Evolutionary conservation across 30 jellyfish, hydroid and myxozoan genomes (phyloP).

Genomic region (Cassiopea xamachana): DNA sequence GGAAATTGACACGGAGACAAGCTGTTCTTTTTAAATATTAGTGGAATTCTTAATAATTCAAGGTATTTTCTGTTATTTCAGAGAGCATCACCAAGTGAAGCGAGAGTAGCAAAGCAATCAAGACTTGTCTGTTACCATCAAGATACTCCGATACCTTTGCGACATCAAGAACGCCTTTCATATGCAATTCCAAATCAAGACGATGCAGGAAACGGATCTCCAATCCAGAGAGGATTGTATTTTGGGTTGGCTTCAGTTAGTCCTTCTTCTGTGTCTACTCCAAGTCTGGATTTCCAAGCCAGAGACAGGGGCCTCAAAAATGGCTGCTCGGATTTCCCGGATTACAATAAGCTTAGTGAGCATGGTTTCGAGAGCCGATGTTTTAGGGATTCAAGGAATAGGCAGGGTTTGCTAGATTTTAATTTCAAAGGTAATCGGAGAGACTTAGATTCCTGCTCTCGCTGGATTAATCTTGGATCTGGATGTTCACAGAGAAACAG

Average conservation of each 20-base stretch:
- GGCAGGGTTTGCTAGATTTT: background rate
- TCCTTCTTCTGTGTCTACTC: background rate
- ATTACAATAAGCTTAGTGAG: background rate
- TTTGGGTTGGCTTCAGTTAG: background rate
- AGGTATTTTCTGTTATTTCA: background rate
- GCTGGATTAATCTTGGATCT: background rate
- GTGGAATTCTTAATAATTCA: too few relatives aligned
- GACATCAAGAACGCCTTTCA: background rate
- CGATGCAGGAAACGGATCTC: background rate
- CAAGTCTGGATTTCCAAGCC: background rate
- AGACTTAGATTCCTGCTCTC: background rate
- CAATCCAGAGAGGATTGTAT: background rate
- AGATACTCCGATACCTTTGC: constrained; percentile 4
- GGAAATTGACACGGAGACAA: background rate
- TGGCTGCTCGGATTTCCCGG: background rate
- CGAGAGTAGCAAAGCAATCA: constrained; percentile 7
- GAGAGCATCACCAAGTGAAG: constrained; percentile 3
- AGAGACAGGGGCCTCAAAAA: background rate
- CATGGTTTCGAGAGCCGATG: background rate
- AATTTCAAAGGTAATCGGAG: too few relatives aligned
- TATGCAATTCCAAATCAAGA: background rate
- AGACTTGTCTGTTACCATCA: constrained; percentile 26
- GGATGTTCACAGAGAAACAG: background rate
- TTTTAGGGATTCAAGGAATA: background rate
- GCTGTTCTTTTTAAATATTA: background rate